Conservation (phyloP, 2,888 invertebrate genomes). For the Adela reaumurella region DNA sequence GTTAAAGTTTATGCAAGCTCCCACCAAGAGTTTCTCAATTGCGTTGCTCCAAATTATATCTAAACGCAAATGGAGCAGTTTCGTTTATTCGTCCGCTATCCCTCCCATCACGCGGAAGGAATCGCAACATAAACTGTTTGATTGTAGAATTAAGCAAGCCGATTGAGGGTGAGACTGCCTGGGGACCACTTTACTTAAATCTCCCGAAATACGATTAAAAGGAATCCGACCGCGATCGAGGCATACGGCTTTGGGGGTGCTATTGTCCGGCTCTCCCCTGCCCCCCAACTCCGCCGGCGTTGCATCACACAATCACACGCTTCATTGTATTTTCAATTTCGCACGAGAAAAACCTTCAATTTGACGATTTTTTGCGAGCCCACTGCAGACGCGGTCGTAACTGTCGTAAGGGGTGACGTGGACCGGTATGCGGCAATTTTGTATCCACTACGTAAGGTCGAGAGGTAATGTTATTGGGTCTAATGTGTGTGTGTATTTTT, state of each 20-base stretch:
- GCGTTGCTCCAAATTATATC: too few species aligned
- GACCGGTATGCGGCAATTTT: too few species aligned
- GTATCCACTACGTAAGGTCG: too few species aligned
- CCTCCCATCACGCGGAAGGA: not conserved
- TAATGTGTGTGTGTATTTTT: too few species aligned
- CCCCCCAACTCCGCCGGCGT: slow-evolving; percentile 28
- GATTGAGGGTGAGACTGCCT: not conserved
- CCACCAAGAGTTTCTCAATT: too few species aligned
- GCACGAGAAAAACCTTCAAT: slow-evolving; percentile 41
- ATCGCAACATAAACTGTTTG: not conserved
- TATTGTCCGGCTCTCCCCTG: slow-evolving; percentile 25
- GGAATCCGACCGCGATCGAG: slow-evolving; percentile 45
- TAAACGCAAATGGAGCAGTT: too few species aligned
- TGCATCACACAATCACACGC: slow-evolving; percentile 54
- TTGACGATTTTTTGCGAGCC: not conserved
- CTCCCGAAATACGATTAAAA: slow-evolving; percentile 56
- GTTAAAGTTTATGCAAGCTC: too few species aligned
- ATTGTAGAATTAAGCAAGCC: not conserved
- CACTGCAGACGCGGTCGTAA: not conserved
- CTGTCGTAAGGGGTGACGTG: too few species aligned
- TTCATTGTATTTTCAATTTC: slow-evolving; percentile 54
- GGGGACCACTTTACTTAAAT: slow-evolving; percentile 18
- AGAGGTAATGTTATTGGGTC: too few species aligned
- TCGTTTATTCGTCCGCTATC: not conserved
- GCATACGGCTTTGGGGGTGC: not conserved